phyloP scores from a whole-genome alignment of 35 echinoderm and acorn worm species.

The Heliocidaris tuberculata region DNA sequence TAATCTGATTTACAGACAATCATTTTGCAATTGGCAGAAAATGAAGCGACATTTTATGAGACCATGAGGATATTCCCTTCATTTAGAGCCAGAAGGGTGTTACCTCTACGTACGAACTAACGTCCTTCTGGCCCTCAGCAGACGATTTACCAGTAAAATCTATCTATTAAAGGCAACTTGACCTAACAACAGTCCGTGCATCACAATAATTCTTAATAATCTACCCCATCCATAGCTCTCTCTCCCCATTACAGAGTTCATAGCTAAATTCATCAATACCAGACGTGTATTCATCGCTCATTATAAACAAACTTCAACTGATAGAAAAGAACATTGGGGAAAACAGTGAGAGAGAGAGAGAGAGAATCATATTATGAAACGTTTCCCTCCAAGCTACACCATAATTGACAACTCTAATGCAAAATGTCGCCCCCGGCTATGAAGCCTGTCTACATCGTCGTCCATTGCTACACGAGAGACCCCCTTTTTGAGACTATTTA shows the following conservation, averaged over 20 bases:
- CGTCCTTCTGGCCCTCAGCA: too few relatives aligned
- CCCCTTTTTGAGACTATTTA: conserved; percentile 20
- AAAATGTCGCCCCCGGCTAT: neutral
- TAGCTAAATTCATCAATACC: neutral
- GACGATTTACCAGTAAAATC: neutral
- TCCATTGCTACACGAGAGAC: neutral
- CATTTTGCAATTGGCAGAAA: too few relatives aligned
- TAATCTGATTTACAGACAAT: too few relatives aligned
- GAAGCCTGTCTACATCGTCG: neutral
- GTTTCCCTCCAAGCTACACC: neutral
- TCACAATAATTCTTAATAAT: neutral
- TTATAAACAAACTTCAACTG: neutral
- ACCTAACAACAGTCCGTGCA: neutral
- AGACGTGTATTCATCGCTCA: neutral
- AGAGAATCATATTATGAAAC: conserved; percentile 16
- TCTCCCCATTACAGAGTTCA: neutral
- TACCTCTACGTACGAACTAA: too few relatives aligned
- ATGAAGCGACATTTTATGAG: too few relatives aligned
- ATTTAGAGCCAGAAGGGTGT: too few relatives aligned
- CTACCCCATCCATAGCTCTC: neutral
- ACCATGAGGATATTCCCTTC: too few relatives aligned
- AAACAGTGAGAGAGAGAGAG: neutral
- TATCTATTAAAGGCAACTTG: neutral
- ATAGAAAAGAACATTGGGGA: neutral
- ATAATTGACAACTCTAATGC: conserved; percentile 42